Base-by-base conservation (phyloP, 2,888 invertebrate species). In the Ellobium chinense region DNA sequence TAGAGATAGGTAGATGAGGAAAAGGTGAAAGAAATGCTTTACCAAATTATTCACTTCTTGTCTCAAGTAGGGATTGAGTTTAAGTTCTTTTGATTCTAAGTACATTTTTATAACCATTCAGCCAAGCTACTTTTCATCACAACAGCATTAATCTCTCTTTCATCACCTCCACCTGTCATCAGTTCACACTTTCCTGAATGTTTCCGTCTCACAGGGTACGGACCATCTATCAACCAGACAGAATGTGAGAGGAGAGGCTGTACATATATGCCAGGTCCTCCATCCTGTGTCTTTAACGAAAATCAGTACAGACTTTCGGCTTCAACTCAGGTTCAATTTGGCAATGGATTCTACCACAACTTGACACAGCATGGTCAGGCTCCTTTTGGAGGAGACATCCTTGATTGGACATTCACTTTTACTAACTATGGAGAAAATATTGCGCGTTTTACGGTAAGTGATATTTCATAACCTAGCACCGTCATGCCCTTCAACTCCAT, bases 361-460 rank as follows among this genome's bases (percentile, higher is more conserved):
- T 46, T 75, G 21, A 21, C 27, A 31, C 60, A 74, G 31, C 66
- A 54, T 39, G 73, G 68, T 3, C 18, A 66, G 21, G 80, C 68
- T 2, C 79, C 79, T n/a, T 79, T 79, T 66, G 65, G 54, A 36
- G 39, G 66, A 3, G 34, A 65, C 12, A 36, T 79, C 27, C 1
- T 7, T 5, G 66, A 68, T 21, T 74, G 74, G 58, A 34, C 46
- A 1, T 74, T 80, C 31, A 46, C 31, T 18, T 69, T 75, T 34
- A 36, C 56, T 34, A 68, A 68, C 27, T 24, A 36, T n/a, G 74
- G 58, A 36, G 46, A 74, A 21, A 34, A 80, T 18, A 62, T 80
- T 60, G 68, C 69, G n/a, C 46, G 80, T 12, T 58, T 80, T 56
- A 75, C 37, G 24, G 80, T 80, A 29, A 65, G 73, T 70, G 14